Conservation (phyloP, 2,888 invertebrate species). For the Callyntrura guangdongensis region DNA sequence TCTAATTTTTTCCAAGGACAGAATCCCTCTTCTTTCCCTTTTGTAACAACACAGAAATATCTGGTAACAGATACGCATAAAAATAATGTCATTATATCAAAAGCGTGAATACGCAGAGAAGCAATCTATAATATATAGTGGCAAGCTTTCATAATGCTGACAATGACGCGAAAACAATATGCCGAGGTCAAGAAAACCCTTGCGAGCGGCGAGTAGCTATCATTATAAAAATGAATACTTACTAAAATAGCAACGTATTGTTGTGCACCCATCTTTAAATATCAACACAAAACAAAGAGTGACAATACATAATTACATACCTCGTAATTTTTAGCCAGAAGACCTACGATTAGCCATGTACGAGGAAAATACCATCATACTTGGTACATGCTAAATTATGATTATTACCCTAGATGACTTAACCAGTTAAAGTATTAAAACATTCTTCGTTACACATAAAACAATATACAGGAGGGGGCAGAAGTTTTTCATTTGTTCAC, state of each 20-base stretch:
- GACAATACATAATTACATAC: constrained; percentile 25
- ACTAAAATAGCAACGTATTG: constrained; percentile 41
- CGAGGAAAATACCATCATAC: neutral
- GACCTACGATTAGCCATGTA: neutral
- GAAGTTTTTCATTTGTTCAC: neutral
- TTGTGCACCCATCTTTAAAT: constrained; percentile 66
- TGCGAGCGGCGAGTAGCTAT: neutral
- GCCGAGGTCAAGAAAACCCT: neutral
- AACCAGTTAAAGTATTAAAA: neutral
- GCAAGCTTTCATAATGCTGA: too few relatives aligned
- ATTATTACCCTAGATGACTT: neutral
- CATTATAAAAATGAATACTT: neutral
- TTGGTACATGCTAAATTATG: constrained; percentile 11
- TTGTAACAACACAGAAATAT: too few relatives aligned
- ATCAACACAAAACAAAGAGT: constrained; percentile 42
- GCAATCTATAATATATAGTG: too few relatives aligned
- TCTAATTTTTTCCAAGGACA: too few relatives aligned
- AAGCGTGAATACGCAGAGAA: too few relatives aligned
- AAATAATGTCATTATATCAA: too few relatives aligned
- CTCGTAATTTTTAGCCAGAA: too few relatives aligned
- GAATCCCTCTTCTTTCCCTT: too few relatives aligned
- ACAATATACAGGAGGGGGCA: constrained; percentile 13
- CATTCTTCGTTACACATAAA: constrained; percentile 5
- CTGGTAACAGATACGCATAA: too few relatives aligned
- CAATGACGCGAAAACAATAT: neutral